A percentile compares a stretch with the other conserved stretches of the same genome.
Conservation (phyloP, 2,797 vertebrate genomes). For the Phalloptychus januarius region DNA sequence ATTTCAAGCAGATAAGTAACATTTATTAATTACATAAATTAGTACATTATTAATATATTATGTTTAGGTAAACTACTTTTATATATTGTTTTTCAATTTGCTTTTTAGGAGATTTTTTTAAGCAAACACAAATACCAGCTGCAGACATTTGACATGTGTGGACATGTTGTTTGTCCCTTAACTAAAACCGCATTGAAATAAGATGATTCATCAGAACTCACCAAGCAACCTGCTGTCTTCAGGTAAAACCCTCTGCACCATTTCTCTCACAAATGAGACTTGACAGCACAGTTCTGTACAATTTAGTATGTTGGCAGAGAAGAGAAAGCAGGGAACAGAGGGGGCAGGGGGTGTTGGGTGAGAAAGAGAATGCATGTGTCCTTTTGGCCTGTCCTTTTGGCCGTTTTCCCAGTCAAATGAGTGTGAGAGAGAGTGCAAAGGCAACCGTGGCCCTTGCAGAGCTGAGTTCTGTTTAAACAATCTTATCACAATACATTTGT, state of each 20-base stretch:
- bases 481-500: conserved; percentile 65
- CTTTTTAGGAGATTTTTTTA: not conserved
- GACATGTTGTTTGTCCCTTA: conserved; percentile 14
- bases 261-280: conserved; percentile 60
- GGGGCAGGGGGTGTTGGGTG: conserved; percentile 4
- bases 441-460: conserved; percentile 48
- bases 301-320: conserved; percentile 64
- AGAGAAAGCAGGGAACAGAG: conserved; percentile 12
- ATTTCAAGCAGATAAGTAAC: not conserved
- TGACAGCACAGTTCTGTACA: conserved; percentile 74
- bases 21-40: not conserved
- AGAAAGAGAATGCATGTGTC: conserved; percentile 20
- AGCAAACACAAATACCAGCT: not conserved
- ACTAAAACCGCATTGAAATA: conserved; percentile 43
- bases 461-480: conserved; percentile 61
- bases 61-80: not conserved
- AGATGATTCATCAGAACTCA: conserved; percentile 78
- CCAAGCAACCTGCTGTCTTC: conserved; percentile 72
- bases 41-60: not conserved
- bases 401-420: conserved; percentile 66
- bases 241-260: conserved; percentile 48
- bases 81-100: not conserved
- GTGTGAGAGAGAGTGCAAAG: conserved; percentile 52
- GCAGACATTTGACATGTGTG: not conserved
- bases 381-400: conserved; percentile 64